Evolutionary conservation across 2,888 invertebrate genomes (phyloP).

Genomic region (Acrobasis repandana): DNA sequence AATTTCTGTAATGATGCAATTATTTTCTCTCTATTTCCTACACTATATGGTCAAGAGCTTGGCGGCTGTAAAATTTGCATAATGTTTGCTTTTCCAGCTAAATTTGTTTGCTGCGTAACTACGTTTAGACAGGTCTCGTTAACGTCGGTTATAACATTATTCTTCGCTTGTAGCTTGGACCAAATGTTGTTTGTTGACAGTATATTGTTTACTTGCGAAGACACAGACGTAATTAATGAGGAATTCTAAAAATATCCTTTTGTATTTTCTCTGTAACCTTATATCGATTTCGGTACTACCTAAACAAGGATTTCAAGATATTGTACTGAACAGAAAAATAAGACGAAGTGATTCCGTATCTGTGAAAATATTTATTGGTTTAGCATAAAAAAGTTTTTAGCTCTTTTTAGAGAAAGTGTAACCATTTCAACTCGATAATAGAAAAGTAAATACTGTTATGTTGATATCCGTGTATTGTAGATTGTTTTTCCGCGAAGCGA

Average conservation of each 20-base stretch:
- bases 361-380: too few species aligned
- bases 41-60: slow-evolving; percentile 58
- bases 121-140: slow-evolving; percentile 31
- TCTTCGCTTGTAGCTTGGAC: slow-evolving; percentile 18
- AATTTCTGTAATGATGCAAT: slow-evolving; percentile 68
- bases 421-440: too few species aligned
- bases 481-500: not conserved
- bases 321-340: too few species aligned
- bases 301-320: too few species aligned
- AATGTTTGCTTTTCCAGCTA: slow-evolving; percentile 44
- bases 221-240: not conserved
- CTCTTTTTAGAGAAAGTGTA: too few species aligned
- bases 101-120: slow-evolving; percentile 26
- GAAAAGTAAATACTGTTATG: too few species aligned
- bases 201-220: too few species aligned
- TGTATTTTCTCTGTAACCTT: too few species aligned
- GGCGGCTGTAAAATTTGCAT: slow-evolving; percentile 51
- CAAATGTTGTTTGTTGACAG: not conserved
- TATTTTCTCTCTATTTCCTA: slow-evolving; percentile 57
- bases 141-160: slow-evolving; percentile 24
- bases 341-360: too few species aligned
- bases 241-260: too few species aligned
- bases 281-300: too few species aligned
- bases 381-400: too few species aligned
- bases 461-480: not conserved